Evolutionary conservation across 2,797 vertebrate genomes (phyloP).

Genomic region (Acridotheres tristis): DNA sequence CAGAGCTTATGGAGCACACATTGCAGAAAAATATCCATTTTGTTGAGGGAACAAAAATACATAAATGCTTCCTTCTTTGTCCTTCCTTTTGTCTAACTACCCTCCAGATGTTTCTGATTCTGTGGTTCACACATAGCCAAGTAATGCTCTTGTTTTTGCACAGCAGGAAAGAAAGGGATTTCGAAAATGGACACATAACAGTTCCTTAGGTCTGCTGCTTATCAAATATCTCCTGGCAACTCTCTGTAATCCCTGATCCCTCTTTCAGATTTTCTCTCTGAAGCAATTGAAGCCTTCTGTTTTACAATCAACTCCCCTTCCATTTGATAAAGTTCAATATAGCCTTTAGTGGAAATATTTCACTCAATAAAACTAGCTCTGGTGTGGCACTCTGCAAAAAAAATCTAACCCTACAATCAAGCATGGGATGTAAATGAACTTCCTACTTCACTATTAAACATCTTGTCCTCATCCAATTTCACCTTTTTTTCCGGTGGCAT

Average conservation of each 20-base stretch:
- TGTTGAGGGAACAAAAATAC: neutral
- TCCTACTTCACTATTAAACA: neutral
- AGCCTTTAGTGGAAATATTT: neutral
- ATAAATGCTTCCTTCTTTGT: neutral
- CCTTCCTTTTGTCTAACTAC: neutral
- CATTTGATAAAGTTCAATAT: neutral
- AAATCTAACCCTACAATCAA: neutral
- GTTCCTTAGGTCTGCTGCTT: conserved; percentile 44
- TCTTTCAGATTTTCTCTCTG: conserved; percentile 5
- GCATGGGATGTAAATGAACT: neutral
- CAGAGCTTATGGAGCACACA: neutral
- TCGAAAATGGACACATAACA: neutral
- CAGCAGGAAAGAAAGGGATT: conserved; percentile 36
- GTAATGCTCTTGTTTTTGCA: neutral
- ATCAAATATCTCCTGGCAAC: conserved; percentile 49
- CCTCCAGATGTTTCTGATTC: conserved; percentile 40
- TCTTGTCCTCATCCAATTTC: neutral
- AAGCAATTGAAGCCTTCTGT: conserved; percentile 31
- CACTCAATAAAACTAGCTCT: neutral
- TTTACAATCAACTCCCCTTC: neutral
- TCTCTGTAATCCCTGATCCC: conserved; percentile 21
- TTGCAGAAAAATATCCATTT: neutral
- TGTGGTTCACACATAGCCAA: conserved; percentile 21
- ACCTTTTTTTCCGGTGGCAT: neutral
- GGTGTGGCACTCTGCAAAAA: neutral